These are phyloP conservation scores for Urocitellus parryii DNA, from an alignment of 2,113 vertebrate genomes.

Conservation along the genomic window DNA sequence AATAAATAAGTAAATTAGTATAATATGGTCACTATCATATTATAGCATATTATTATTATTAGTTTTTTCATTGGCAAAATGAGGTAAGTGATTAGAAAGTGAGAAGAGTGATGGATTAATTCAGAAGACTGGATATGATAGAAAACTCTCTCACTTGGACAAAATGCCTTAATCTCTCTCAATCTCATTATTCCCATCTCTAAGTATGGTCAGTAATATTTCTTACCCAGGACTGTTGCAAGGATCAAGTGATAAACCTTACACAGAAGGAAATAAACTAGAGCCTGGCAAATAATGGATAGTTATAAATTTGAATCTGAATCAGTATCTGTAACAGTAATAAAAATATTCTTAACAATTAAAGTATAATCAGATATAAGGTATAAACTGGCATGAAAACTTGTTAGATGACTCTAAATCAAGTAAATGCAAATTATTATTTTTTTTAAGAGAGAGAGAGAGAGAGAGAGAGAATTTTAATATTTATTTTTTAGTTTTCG, in stretches of 20 bases:
- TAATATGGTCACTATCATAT: not conserved
- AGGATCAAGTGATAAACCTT: constrained; percentile 24
- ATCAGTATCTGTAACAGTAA: not conserved
- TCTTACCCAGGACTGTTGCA: not conserved
- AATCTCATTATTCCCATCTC: not conserved
- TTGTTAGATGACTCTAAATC: not conserved
- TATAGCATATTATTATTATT: not conserved
- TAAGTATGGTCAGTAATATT: not conserved
- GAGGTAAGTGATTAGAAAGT: not conserved
- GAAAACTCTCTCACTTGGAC: not conserved
- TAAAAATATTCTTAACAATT: constrained; percentile 32
- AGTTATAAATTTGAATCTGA: not conserved
- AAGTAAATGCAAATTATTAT: not conserved
- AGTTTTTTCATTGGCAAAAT: not conserved
- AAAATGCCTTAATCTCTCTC: not conserved
- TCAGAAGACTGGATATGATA: not conserved
- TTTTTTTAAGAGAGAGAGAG: too few relatives aligned
- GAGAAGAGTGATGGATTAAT: not conserved
- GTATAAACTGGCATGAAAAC: constrained; percentile 3
- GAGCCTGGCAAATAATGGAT: not conserved
- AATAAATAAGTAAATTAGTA: too few relatives aligned
- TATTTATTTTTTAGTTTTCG: too few relatives aligned
- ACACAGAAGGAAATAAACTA: not conserved
- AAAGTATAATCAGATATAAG: constrained; percentile 4
- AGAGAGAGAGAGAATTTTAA: too few relatives aligned